phyloP scores from a whole-genome alignment of 2,797 vertebrate genomes.

The Darevskia nairensis region DNA sequence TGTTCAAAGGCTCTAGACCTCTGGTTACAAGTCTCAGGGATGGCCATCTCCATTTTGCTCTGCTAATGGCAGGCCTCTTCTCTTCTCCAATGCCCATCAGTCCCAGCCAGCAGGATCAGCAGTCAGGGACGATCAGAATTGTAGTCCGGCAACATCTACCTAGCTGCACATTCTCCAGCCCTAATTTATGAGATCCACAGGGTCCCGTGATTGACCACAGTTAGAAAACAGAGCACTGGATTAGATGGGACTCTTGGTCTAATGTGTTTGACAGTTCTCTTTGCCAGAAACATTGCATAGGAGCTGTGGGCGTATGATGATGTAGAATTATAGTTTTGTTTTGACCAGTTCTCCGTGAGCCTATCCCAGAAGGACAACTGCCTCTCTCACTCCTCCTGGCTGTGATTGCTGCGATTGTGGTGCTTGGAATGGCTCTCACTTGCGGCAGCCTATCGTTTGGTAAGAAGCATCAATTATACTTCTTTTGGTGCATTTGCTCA shows the following conservation, averaged over 20 bases:
- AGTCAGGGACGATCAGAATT: neutral
- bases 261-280: neutral
- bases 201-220: neutral
- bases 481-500: neutral
- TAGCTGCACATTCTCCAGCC: neutral
- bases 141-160: neutral
- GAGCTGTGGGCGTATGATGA: neutral
- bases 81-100: neutral
- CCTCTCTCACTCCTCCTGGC: constrained; percentile 85
- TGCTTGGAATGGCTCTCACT: constrained; percentile 84
- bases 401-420: constrained; percentile 83
- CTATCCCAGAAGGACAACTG: constrained; percentile 74
- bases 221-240: neutral
- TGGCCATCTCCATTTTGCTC: neutral
- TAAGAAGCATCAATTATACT: constrained; percentile 80
- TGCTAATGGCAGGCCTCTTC: neutral
- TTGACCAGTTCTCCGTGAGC: constrained; percentile 71
- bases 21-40: neutral
- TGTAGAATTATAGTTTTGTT: neutral
- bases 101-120: neutral
- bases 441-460: constrained; percentile 88
- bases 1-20: neutral
- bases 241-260: neutral
- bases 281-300: neutral
- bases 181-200: neutral